These are phyloP conservation scores for Blera fallax DNA, from an alignment of 2,888 invertebrate species.

Conservation along the genomic window DNA sequence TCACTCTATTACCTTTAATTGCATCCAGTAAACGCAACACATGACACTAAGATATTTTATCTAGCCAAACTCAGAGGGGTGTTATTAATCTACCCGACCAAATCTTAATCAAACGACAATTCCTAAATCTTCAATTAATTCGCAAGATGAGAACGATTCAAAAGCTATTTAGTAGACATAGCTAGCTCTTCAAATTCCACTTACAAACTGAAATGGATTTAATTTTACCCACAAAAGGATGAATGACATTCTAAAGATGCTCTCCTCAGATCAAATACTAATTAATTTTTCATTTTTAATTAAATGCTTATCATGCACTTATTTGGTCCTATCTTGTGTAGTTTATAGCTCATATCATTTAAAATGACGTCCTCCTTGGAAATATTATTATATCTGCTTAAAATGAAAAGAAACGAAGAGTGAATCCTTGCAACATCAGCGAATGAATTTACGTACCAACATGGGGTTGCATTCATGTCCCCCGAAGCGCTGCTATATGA, in stretches of 20 bases:
- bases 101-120: not conserved
- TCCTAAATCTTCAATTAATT: not conserved
- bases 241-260: constrained; percentile 64
- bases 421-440: constrained; percentile 57
- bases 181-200: constrained; percentile 52
- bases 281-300: constrained; percentile 73
- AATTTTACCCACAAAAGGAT: constrained; percentile 69
- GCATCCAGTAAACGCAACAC: too few relatives aligned
- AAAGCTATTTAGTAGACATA: constrained; percentile 48
- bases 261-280: constrained; percentile 70
- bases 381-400: constrained; percentile 13
- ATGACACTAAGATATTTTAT: too few relatives aligned
- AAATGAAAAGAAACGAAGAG: not conserved
- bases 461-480: constrained; percentile 41
- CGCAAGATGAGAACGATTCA: constrained; percentile 15
- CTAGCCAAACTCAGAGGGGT: too few relatives aligned
- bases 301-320: constrained; percentile 72
- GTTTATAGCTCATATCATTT: constrained; percentile 62
- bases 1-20: too few relatives aligned
- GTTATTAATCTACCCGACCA: too few relatives aligned
- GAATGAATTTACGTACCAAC: constrained; percentile 39
- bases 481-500: constrained; percentile 47
- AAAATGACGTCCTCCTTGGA: constrained; percentile 52
- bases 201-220: constrained; percentile 66
- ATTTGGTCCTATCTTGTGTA: constrained; percentile 66